Evolutionary conservation across 2,888 invertebrate species (phyloP), one percentile per base, ranked within the genome.

Genomic region (Tachina grossa): DNA sequence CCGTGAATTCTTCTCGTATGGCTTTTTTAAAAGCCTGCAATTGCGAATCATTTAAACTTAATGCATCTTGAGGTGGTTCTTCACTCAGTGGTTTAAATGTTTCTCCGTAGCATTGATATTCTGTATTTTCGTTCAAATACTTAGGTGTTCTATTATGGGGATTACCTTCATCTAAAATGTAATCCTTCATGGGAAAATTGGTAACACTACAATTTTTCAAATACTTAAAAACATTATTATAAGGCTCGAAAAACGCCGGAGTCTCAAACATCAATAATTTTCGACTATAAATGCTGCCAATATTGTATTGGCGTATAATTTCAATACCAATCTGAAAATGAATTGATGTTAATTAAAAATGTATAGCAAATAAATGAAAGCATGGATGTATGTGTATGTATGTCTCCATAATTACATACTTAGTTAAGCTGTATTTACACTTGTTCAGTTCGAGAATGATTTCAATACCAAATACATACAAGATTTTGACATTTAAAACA

Each of bases 191-290:
- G 0, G 96, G 96, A 88, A 97, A 94, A 43, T 94, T 93, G 9
- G 94, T 92, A 31, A 93, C 89, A 55, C 92, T 92, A 71, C 95
- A 94, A 1, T 92, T 92, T 89, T 96, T 94, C 41, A 97, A 90
- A n/a, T 95, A 96, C 87, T 93, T 94, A 74, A 97, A 93, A 0
- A 97, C 96, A 89, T 96, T 95, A 86, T 95, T 94, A 90, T 97
- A 97, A 0, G 97, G 96, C 89, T 97, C 97, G 90, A 97, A 97
- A 91, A 96, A 97, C 0, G 96, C 95, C 71, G 95, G 95, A 72
- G 96, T 95, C 90, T 97, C 97, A 2, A 96, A 94, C 96, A 97
- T 96, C 0, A 94, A 89, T 84, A 94, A 94, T 0, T 93, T 91
- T 0, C 92, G 90, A 39, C 89, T 88, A 75, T 93, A 91, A 63